A percentile compares a stretch with the other conserved stretches of the same genome.
These are phyloP conservation scores for Scaptomyza montana DNA, from an alignment of 1,140 invertebrate species.

Conservation along the genomic window DNA sequence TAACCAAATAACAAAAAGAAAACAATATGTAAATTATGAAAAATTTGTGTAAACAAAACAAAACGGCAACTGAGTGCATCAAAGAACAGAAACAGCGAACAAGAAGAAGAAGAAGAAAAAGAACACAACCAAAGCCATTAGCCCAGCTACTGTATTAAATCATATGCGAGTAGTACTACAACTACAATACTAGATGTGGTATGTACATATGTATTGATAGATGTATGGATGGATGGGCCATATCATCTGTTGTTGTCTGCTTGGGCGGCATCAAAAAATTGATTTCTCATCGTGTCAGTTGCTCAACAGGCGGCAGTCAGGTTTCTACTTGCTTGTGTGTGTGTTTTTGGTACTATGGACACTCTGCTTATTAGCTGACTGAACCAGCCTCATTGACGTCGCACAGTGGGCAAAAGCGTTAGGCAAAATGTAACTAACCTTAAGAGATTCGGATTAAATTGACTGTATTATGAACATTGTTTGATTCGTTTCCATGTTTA, in stretches of 20 bases:
- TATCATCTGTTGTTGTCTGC: slow-evolving; percentile 60
- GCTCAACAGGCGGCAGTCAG: slow-evolving; percentile 56
- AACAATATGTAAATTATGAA: slow-evolving; percentile 81
- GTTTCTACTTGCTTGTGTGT: slow-evolving; percentile 45
- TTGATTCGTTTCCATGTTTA: too few relatives aligned
- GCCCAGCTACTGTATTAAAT: slow-evolving; percentile 80
- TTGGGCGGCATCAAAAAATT: slow-evolving; percentile 73
- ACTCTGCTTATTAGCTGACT: slow-evolving; percentile 71
- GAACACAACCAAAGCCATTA: slow-evolving; percentile 50
- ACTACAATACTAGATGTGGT: background rate
- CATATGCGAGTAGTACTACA: slow-evolving; percentile 31
- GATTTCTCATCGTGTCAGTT: slow-evolving; percentile 73
- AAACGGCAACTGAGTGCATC: slow-evolving; percentile 67
- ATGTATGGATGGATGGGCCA: slow-evolving; percentile 1
- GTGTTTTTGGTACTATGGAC: slow-evolving; percentile 46
- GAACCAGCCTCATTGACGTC: slow-evolving; percentile 34
- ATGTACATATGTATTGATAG: background rate
- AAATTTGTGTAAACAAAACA: slow-evolving; percentile 73
- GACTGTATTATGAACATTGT: too few relatives aligned
- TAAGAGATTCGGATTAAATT: background rate
- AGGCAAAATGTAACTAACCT: background rate
- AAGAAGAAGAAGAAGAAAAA: background rate
- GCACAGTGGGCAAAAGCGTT: slow-evolving; percentile 43
- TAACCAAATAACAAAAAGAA: slow-evolving; percentile 37
- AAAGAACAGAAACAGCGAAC: slow-evolving; percentile 62